Percentiles rank a stretch among this genome's conserved stretches.
These are phyloP conservation scores for Nibea albiflora DNA, from an alignment of 2,113 vertebrate species.

Conservation along the genomic window DNA sequence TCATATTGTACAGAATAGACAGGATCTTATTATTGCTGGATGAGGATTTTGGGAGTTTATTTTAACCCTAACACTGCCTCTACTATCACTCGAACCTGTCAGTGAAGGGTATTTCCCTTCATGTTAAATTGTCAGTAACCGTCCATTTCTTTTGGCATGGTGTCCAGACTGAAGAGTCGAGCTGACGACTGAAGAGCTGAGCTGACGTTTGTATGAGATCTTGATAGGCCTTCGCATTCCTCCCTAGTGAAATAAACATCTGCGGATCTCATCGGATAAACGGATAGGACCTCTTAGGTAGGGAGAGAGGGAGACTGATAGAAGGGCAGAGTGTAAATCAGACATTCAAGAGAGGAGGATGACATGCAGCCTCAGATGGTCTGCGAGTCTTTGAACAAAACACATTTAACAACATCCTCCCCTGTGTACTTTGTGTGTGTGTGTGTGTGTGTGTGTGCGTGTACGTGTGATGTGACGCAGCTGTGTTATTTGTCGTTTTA, in stretches of 20 bases:
- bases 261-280: conserved; percentile 59
- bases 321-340: conserved; percentile 68
- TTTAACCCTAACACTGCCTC: not conserved
- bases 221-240: conserved; percentile 64
- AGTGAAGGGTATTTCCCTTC: conserved; percentile 23
- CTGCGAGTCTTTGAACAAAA: conserved; percentile 64
- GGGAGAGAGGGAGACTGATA: conserved; percentile 43
- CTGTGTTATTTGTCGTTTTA: conserved; percentile 64
- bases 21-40: not conserved
- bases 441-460: conserved; percentile 11
- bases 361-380: conserved; percentile 65
- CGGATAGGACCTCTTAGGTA: conserved; percentile 30
- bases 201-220: conserved; percentile 53
- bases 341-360: conserved; percentile 55
- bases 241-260: conserved; percentile 67
- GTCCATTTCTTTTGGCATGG: conserved; percentile 33
- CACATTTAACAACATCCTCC: conserved; percentile 69
- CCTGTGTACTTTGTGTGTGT: conserved; percentile 39
- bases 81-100: conserved; percentile 8
- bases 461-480: conserved; percentile 50
- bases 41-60: not conserved
- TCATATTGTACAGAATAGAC: not conserved
- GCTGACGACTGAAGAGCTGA: conserved; percentile 49
- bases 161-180: conserved; percentile 45
- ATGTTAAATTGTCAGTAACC: conserved; percentile 23